Base-by-base conservation (phyloP, 2,888 invertebrate species). In the Lepidocyrtoides sp. region DNA sequence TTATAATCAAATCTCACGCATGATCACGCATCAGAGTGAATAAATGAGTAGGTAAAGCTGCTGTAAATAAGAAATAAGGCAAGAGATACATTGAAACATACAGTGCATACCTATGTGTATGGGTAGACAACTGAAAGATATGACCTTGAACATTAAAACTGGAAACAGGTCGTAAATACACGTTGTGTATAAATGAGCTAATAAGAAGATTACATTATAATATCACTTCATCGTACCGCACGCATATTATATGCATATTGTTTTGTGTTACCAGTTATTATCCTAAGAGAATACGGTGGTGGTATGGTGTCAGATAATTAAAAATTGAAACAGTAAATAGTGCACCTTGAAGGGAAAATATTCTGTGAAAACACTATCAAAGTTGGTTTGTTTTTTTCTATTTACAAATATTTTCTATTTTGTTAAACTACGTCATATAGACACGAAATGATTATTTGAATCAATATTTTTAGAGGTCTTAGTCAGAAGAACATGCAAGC, bases 61-160 rank as follows among this genome's bases (percentile, higher is more conserved):
- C 36, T 48, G 7, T 48, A 57, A 57, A 4, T 4, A 57, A 51
- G 57, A 48, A 12, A 48, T 48, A 14, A 48, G 12, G 12, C 12
- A 12, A 48, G 3, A 17, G 0, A 57, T 57, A 20, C 20, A 57
- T 57, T 23, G 29, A 26, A 63, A 26, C 1, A 63, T 10, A 63
- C 0, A 26, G n/a, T 26, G 29, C 12, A 12, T 0, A 1, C 29
- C 1, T 4, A 17, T 57, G 20, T 57, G 26, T 26, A 29, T 63
- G 3, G n/a, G n/a, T n/a, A 63, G 0, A 32, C 66, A 32, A 32
- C 66, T 32, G 32, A 32, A 32, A 26, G 14, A 14, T 2, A 14
- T 41, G 69, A 72, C 69, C 69, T 72, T 72, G 69, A 72, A 72
- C 36, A 41, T 72, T 72, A 41, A 72, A 72, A 72, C 41, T 41